Evolutionary conservation across 2,888 invertebrate species (phyloP).

Genomic region (Cantharis rufa): DNA sequence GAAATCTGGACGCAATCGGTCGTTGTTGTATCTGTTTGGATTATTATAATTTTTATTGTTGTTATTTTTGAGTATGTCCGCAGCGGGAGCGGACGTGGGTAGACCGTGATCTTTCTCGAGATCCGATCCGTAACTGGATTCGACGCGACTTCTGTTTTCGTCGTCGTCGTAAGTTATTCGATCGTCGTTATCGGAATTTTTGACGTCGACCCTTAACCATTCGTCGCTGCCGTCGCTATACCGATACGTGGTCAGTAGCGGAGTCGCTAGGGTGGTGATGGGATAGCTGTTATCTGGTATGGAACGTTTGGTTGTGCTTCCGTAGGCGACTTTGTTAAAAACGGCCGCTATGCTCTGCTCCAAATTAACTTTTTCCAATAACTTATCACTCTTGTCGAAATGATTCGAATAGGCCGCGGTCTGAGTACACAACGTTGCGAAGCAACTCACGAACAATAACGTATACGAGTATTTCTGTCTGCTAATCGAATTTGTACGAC

Average conservation of each 20-base stretch:
- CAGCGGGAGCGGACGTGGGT: conserved; percentile 76
- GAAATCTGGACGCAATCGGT: conserved; percentile 52
- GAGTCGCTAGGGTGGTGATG: conserved; percentile 67
- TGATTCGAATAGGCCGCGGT: conserved; percentile 45
- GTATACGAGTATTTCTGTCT: conserved; percentile 1
- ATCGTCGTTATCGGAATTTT: conserved; percentile 27
- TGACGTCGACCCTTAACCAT: conserved; percentile 54
- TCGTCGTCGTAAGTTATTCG: conserved; percentile 34
- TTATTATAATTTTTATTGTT: conserved; percentile 77
- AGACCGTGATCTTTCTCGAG: conserved; percentile 74
- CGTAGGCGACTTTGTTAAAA: conserved; percentile 71
- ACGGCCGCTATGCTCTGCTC: conserved; percentile 71
- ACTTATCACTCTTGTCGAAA: conserved; percentile 52
- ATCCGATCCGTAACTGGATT: conserved; percentile 65
- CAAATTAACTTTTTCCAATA: conserved; percentile 63
- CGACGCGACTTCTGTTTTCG: conserved; percentile 43
- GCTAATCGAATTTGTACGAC: background rate
- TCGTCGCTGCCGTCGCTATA: conserved; percentile 54
- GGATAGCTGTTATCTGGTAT: conserved; percentile 68
- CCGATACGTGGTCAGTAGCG: conserved; percentile 63
- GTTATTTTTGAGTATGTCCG: conserved; percentile 78
- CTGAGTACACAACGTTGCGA: conserved; percentile 4
- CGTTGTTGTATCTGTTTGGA: conserved; percentile 64
- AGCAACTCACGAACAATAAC: conserved; percentile 10
- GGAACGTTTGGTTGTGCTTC: conserved; percentile 70